These are phyloP conservation scores for Caenorhabditis sp. DNA, from an alignment of 2,888 invertebrate genomes.

Conservation along the genomic window DNA sequence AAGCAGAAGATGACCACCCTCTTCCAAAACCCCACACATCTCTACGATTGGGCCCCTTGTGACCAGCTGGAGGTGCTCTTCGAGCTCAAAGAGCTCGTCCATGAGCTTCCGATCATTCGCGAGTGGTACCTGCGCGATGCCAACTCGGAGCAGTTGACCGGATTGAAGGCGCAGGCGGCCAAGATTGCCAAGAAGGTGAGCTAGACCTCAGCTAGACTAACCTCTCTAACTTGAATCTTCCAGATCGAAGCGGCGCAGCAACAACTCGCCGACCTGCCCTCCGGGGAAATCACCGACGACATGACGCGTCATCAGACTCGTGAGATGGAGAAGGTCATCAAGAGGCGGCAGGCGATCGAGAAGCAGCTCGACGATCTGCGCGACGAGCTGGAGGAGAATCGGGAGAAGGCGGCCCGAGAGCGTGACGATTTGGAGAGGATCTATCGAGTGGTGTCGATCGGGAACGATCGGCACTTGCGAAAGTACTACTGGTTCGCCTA, in stretches of 20 bases:
- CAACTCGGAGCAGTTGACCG: constrained; percentile 38
- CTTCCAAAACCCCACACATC: constrained; percentile 21
- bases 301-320: constrained; percentile 40
- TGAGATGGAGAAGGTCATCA: constrained; percentile 9
- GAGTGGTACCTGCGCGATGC: constrained; percentile 54
- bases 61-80: constrained; percentile 43
- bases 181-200: constrained; percentile 31
- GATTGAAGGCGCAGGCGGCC: neutral
- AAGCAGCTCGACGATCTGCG: constrained; percentile 31
- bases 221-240: constrained; percentile 5
- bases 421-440: constrained; percentile 53
- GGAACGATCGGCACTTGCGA: constrained; percentile 72
- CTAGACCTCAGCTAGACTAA: too few relatives aligned
- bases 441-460: constrained; percentile 60
- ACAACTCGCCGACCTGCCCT: constrained; percentile 29
- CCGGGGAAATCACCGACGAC: constrained; percentile 31
- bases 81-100: constrained; percentile 38
- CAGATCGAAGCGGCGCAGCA: constrained; percentile 40
- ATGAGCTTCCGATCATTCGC: constrained; percentile 40
- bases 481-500: constrained; percentile 73
- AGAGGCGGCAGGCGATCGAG: constrained; percentile 24
- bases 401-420: constrained; percentile 31
- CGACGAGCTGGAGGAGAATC: constrained; percentile 49
- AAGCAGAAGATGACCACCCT: constrained; percentile 21
- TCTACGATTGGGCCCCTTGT: constrained; percentile 28